Evolutionary conservation across 2,888 invertebrate species (phyloP), one percentile per base, ranked within the genome.

Genomic region (Lithophane socia): DNA sequence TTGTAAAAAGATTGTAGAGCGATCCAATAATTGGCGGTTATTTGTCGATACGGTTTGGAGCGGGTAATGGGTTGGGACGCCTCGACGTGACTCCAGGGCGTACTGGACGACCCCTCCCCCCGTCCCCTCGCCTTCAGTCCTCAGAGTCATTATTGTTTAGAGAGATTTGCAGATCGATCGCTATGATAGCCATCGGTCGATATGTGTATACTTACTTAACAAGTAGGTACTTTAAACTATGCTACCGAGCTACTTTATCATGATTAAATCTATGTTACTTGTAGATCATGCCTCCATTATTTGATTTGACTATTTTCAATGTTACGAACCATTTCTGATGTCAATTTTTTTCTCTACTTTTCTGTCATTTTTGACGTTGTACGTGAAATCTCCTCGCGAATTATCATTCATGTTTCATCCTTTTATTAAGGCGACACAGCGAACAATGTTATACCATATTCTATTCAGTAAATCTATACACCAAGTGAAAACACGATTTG

Each of bases 1-100:
- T 96, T 96, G 96, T 96, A 96, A 96, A 96, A 96, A 96, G 96
- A 96, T 96, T 96, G 96, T 96, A 93, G 96, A 96, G 96, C 96
- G 94, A 94, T 95, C 95, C 95, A 96, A 96, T 96, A 96, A 96
- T 96, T 96, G 96, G 96, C 94, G 96, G 96, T 96, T 96, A 96
- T 95, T 95, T 94, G 96, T 95, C 96, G 96, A 96, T 96, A 96
- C 96, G 96, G 96, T 96, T 96, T 95, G 95, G 96, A 96, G 93
- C 95, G 93, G 90, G 94, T 96, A 96, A 96, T 96, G 95, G 96
- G 94, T 90, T 94, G 95, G 95, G 95, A 94, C 93, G 92, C 91
- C 86, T 90, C 94, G 95, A 96, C 96, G 96, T 96, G 96, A 96
- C 96, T 94, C 88, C 91, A 90, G 89, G 88, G 89, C 88, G 87